These are phyloP conservation scores for Danaus plexippus DNA, from an alignment of 1,140 invertebrate species.

Conservation along the genomic window DNA sequence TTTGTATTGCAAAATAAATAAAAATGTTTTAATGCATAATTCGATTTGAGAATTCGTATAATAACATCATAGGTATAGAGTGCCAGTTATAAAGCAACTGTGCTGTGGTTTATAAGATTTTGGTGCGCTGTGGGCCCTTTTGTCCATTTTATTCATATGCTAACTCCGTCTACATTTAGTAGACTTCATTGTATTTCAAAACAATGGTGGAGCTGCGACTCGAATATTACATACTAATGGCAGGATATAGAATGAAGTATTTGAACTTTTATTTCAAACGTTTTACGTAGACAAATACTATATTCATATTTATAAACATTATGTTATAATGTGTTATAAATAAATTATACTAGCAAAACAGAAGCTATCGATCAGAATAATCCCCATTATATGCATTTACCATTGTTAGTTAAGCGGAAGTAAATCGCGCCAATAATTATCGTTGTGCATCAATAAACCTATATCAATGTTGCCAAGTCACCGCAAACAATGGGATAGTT, in stretches of 20 bases:
- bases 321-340: too few relatives aligned
- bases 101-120: conserved; percentile 50
- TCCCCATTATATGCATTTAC: too few relatives aligned
- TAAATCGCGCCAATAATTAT: conserved; percentile 11
- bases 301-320: too few relatives aligned
- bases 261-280: too few relatives aligned
- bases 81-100: conserved; percentile 5
- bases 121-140: conserved; percentile 42
- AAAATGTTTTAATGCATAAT: not conserved
- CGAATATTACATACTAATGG: conserved; percentile 20
- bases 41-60: too few relatives aligned
- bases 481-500: conserved; percentile 59
- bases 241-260: too few relatives aligned
- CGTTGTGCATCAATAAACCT: conserved; percentile 25
- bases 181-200: conserved; percentile 48
- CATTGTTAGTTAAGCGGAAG: too few relatives aligned
- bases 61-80: too few relatives aligned
- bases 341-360: not conserved
- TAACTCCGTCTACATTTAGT: conserved; percentile 49
- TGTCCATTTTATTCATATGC: conserved; percentile 67
- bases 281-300: too few relatives aligned
- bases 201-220: conserved; percentile 40
- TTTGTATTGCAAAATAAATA: conserved; percentile 5
- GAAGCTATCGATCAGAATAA: too few relatives aligned
- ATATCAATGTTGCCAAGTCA: conserved; percentile 52